phyloP scores from a whole-genome alignment of 2,888 invertebrate genomes.

The Creontiades dilutus region DNA sequence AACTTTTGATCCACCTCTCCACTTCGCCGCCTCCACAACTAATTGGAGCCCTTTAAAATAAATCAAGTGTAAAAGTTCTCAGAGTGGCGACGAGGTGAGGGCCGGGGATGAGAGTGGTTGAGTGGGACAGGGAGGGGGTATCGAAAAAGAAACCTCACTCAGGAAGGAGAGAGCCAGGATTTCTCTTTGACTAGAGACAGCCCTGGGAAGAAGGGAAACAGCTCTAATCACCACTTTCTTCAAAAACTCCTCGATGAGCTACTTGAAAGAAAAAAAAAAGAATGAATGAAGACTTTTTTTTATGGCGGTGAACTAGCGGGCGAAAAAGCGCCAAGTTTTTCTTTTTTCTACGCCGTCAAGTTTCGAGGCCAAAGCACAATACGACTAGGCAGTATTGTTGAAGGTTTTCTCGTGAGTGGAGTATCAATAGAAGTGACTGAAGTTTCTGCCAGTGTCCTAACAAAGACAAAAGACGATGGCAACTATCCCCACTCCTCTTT shows the following conservation, averaged over 20 bases:
- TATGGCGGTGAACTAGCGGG: background rate
- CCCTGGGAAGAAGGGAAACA: background rate
- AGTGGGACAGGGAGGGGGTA: background rate
- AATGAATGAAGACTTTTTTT: background rate
- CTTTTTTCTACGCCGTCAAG: conserved; percentile 3
- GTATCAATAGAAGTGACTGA: background rate
- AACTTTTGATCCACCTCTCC: background rate
- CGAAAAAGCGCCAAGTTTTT: conserved; percentile 19
- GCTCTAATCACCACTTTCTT: conserved; percentile 35
- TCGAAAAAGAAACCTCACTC: conserved; percentile 19
- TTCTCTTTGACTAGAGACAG: conserved; percentile 20
- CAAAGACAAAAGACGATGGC: background rate
- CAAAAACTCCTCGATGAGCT: conserved; percentile 25
- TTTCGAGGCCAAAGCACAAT: background rate
- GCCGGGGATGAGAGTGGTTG: background rate
- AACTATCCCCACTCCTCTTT: background rate
- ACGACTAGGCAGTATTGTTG: background rate
- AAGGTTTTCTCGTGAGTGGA: background rate
- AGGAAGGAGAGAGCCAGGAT: background rate
- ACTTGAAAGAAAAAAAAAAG: background rate
- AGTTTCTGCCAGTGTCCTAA: conserved; percentile 19
- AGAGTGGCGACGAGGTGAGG: background rate
- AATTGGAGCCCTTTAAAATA: conserved; percentile 31
- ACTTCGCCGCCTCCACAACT: background rate
- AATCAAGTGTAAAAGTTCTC: conserved; percentile 31